Base-by-base conservation (phyloP, 2,113 vertebrate species). In the Myiopsitta monachus region DNA sequence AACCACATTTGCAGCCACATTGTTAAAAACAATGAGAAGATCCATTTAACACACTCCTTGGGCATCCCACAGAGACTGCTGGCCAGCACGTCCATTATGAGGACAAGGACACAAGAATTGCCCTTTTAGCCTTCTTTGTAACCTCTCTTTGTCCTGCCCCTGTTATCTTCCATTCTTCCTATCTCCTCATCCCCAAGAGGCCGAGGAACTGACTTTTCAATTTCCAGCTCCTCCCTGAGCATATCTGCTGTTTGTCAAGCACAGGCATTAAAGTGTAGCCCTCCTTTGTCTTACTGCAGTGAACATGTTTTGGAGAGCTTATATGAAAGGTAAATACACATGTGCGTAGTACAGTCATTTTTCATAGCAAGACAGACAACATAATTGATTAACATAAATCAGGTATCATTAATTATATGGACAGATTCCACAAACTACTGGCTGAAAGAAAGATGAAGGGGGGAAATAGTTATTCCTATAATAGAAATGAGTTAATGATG, bases 331-430 rank as follows among this genome's bases (percentile, higher is more conserved):
- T 82, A 89, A 88, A 69, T 75, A 91, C 70, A 68, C 28, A 33
- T 82, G 77, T 69, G 70, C 33, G 41, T 87, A 91, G 92, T 62
- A 89, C 55, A 46, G 52, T 68, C 83, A 96, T 96, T 95, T 92
- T 82, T 97, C 95, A 91, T 75, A 52, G 73, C 61, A 68, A 89
- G 88, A 82, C 15, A 91, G 94, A 91, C 69, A 84, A 79, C 36
- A 55, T 87, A 96, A 95, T 75, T 92, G 74, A 95, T 89, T 89
- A 96, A 89, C 54, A 88, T 94, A 95, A 96, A 95, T 95, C 93
- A 95, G 77, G 84, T 95, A 68, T 72, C 91, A 95, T 96, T 94
- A 95, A 89, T 95, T 95, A 94, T 68, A 38, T 17, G 10, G 91
- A 95, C 87, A 95, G 81, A 63, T 93, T 94, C 66, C 83, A 78